Percentiles rank a stretch among this genome's conserved stretches.
Evolutionary conservation across 2,888 invertebrate genomes (phyloP).

Genomic region (Athetis lepigone): DNA sequence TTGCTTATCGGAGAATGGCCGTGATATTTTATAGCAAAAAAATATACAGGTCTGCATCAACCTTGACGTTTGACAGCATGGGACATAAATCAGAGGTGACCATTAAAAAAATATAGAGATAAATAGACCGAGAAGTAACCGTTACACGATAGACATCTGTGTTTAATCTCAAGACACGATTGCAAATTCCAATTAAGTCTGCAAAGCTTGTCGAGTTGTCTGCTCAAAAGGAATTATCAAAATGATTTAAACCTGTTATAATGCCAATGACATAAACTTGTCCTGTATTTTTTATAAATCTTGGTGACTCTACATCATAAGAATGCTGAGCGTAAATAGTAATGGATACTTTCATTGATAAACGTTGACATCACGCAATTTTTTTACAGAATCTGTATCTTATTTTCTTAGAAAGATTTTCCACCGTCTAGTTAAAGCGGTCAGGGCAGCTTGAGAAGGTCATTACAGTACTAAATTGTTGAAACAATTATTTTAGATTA

Average conservation of each 20-base stretch:
- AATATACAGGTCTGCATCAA: slow-evolving; percentile 51
- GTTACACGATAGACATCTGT: slow-evolving; percentile 29
- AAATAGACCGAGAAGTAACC: slow-evolving; percentile 34
- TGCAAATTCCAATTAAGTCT: slow-evolving; percentile 25
- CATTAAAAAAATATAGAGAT: slow-evolving; percentile 36
- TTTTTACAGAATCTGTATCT: slow-evolving; percentile 39
- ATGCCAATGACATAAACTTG: not conserved
- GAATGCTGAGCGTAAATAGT: slow-evolving; percentile 19
- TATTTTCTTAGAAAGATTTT: slow-evolving; percentile 72
- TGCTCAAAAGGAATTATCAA: slow-evolving; percentile 9
- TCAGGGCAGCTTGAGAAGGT: slow-evolving; percentile 77
- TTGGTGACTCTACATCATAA: slow-evolving; percentile 18
- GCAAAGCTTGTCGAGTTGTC: slow-evolving; percentile 2
- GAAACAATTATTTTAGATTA: slow-evolving; percentile 64
- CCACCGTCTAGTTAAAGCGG: slow-evolving; percentile 75
- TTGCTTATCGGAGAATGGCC: too few relatives aligned
- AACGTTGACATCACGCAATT: slow-evolving; percentile 44
- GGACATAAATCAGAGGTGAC: slow-evolving; percentile 36
- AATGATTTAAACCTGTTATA: not conserved
- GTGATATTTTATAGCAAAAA: slow-evolving; percentile 69
- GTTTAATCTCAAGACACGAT: slow-evolving; percentile 36
- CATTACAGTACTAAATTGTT: slow-evolving; percentile 62
- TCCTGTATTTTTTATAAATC: not conserved
- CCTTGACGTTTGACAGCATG: slow-evolving; percentile 52
- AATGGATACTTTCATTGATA: slow-evolving; percentile 60